These are phyloP conservation scores for Gari tellinella DNA, from an alignment of 2,888 invertebrate species.

Conservation along the genomic window DNA sequence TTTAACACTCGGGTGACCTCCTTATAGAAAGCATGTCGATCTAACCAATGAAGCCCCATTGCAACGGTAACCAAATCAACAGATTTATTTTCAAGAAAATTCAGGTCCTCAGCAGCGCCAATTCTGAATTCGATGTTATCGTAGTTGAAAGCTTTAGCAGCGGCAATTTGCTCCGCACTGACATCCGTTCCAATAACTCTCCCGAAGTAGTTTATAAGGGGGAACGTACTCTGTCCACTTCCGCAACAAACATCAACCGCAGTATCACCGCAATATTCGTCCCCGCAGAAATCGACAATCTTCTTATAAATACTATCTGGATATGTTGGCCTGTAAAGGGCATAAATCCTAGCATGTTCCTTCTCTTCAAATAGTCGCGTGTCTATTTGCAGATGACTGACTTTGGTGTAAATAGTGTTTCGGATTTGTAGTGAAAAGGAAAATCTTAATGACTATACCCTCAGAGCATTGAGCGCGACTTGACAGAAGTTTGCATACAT, in stretches of 20 bases:
- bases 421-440: too few relatives aligned
- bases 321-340: conserved; percentile 71
- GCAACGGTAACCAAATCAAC: conserved; percentile 84
- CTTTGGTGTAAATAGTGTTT: too few relatives aligned
- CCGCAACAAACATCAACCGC: conserved; percentile 86
- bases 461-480: too few relatives aligned
- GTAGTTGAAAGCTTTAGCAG: conserved; percentile 25
- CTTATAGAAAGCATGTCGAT: conserved; percentile 83
- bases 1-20: conserved; percentile 84
- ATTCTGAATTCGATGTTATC: conserved; percentile 74
- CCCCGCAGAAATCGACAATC: conserved; percentile 63
- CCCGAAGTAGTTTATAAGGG: conserved; percentile 84
- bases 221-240: conserved; percentile 85
- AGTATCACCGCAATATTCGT: conserved; percentile 49
- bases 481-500: too few relatives aligned
- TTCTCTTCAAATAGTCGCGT: conserved; percentile 63
- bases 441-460: too few relatives aligned
- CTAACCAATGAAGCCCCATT: conserved; percentile 85
- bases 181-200: conserved; percentile 85
- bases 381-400: too few relatives aligned
- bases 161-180: conserved; percentile 69
- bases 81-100: conserved; percentile 63
- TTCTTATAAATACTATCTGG: conserved; percentile 60
- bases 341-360: conserved; percentile 66
- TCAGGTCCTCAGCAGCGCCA: conserved; percentile 83